Evolutionary conservation across 2,888 invertebrate genomes (phyloP), one percentile per base, ranked within the genome.

Genomic region (Dorcus parallelipipedus): DNA sequence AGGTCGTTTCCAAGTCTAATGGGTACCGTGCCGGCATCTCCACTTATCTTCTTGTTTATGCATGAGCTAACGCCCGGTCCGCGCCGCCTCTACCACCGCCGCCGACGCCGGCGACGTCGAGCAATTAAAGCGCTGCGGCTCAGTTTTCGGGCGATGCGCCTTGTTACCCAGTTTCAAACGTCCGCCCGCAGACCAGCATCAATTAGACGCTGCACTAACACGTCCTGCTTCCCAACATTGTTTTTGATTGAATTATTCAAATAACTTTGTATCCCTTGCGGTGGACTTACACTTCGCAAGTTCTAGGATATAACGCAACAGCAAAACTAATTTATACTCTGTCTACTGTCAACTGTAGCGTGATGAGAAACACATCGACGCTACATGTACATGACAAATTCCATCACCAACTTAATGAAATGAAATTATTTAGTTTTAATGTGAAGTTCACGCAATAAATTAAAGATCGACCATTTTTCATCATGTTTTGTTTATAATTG

Each of bases 1-100:
- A 60, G 60, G 63, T 67, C 61, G 66, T 67, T 68, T 68, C 64
- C 65, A 66, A 67, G 67, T 67, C 67, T 68, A 67, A 68, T 67
- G 65, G 68, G 57, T 61, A 62, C 64, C 69, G 52, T 57, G 51
- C 48, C 54, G 52, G 52, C 58, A 54, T 59, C 69, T 71, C 71
- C 73, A 74, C 75, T 76, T 76, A 75, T 74, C 76, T 74, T 72
- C 70, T 76, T 74, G 75, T 75, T 76, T 76, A 76, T 75, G 75
- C 75, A 76, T 76, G 76, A 76, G 73, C 64, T 68, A 63, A 67
- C 75, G 71, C 73, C 71, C 68, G 71, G 67, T 70, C 68, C 68
- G 61, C 26, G 64, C 69, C 70, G 70, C 72, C 72, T 69, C 71
- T 69, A 41, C 10, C 14, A 7, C 26, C 26, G 26, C 26, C 7